Base-by-base conservation (phyloP, 2,797 vertebrate genomes). In the Melanogrammus aeglefinus region DNA sequence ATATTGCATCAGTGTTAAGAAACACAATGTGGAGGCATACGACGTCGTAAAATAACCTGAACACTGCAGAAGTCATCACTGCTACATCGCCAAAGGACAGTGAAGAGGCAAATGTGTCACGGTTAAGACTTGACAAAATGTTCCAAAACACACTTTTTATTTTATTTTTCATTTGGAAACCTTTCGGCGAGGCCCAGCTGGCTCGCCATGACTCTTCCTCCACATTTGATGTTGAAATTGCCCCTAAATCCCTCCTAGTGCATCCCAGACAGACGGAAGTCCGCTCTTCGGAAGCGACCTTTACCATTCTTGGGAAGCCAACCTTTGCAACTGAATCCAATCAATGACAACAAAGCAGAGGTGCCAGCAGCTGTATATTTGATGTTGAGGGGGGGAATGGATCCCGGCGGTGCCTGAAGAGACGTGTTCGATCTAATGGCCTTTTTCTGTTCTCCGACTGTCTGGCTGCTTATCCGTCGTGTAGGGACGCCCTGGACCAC, bases 61-160 rank as follows among this genome's bases (percentile, higher is more conserved):
- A 93, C 93, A 94, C 92, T 92, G 93, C 91, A 93, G 89, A 92
- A 86, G 86, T 90, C 89, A 82, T 86, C 86, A 92, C 91, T 88
- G 93, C 92, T 92, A 94, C 91, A 92, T 93, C 86, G 92, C 93
- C 92, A 92, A 91, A 94, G 90, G 94, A 93, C 93, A 93, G 92
- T 91, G 93, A 90, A 93, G 92, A 94, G 93, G 93, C 94, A 44
- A 95, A 95, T 94, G 95, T 94, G 91, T 94, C 93, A 95, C 94
- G 90, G 91, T 92, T 94, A 92, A 91, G 92, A 94, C 93, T 94
- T 84, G 92, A 95, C 94, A 94, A 94, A 70, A 94, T 94, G 93
- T 90, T 92, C 92, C 91, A 8, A 41, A 41, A 41, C 39, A 6
- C 44, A 47, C 14, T 47, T 47, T 0, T 47, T 16, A 1, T 14